These are phyloP conservation scores for Sisor rabdophorus DNA, from an alignment of 2,113 vertebrate genomes.

Conservation along the genomic window DNA sequence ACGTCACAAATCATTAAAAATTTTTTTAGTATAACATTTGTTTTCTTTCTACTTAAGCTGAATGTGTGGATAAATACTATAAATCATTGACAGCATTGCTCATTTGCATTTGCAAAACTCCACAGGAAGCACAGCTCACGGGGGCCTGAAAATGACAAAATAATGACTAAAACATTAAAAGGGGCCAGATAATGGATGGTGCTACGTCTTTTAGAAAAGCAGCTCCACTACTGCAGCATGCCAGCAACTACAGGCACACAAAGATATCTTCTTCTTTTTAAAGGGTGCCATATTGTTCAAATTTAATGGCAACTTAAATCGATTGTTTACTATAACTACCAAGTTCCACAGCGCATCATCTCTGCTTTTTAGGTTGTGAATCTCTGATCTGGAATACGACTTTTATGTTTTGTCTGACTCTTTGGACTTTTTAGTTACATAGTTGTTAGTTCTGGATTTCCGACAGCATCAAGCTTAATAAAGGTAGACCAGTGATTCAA, in stretches of 20 bases:
- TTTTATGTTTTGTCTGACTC: too few species aligned
- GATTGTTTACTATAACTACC: too few species aligned
- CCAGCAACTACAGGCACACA: background rate
- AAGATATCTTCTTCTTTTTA: background rate
- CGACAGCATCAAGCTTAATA: background rate
- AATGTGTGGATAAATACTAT: background rate
- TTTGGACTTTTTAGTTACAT: too few species aligned
- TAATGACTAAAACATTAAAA: background rate
- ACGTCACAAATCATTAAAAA: background rate
- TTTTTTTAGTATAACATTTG: background rate
- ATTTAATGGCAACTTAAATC: background rate
- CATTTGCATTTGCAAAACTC: constrained; percentile 8
- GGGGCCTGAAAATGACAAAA: background rate
- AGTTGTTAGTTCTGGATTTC: background rate
- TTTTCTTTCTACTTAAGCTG: background rate
- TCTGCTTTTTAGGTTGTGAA: too few species aligned
- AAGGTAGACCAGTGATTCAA: background rate
- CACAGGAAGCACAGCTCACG: background rate
- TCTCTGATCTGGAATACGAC: too few species aligned
- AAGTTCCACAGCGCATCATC: too few species aligned
- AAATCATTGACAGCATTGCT: background rate
- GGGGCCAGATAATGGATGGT: background rate
- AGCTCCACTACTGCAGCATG: background rate
- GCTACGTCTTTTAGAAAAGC: background rate
- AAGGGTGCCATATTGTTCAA: background rate